Evolutionary conservation across 2,113 vertebrate genomes (phyloP).

Genomic region (Madoqua kirkii): DNA sequence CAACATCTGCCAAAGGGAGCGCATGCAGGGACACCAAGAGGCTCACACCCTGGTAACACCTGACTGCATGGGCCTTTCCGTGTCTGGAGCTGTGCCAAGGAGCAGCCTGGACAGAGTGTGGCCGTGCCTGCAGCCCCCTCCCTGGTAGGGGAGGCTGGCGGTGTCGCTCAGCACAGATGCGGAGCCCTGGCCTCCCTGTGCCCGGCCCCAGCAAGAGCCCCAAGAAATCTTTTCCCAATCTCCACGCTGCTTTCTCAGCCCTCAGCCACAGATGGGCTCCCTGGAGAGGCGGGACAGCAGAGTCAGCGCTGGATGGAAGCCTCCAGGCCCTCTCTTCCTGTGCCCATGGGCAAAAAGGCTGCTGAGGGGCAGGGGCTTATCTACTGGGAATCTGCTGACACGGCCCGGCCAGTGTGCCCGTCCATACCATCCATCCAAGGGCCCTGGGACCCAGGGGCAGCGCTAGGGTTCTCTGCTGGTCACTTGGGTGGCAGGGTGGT

Average conservation of each 20-base stretch:
- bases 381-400: slow-evolving; percentile 5
- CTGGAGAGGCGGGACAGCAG: not conserved
- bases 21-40: not conserved
- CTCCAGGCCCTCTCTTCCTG: slow-evolving; percentile 16
- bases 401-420: not conserved
- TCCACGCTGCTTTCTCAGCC: not conserved
- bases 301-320: slow-evolving; percentile 37
- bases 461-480: not conserved
- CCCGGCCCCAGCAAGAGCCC: not conserved
- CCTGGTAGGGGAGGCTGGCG: not conserved
- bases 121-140: not conserved
- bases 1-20: not conserved
- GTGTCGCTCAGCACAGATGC: not conserved
- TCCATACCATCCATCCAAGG: not conserved
- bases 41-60: not conserved
- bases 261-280: not conserved
- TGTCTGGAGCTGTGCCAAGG: not conserved
- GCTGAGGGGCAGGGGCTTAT: not conserved
- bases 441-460: not conserved
- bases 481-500: not conserved
- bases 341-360: not conserved
- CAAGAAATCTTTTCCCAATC: not conserved
- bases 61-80: not conserved
- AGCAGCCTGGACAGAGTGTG: not conserved
- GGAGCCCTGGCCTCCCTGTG: not conserved